phyloP scores from a whole-genome alignment of 2,888 invertebrate genomes.

The Tubulanus polymorphus region DNA sequence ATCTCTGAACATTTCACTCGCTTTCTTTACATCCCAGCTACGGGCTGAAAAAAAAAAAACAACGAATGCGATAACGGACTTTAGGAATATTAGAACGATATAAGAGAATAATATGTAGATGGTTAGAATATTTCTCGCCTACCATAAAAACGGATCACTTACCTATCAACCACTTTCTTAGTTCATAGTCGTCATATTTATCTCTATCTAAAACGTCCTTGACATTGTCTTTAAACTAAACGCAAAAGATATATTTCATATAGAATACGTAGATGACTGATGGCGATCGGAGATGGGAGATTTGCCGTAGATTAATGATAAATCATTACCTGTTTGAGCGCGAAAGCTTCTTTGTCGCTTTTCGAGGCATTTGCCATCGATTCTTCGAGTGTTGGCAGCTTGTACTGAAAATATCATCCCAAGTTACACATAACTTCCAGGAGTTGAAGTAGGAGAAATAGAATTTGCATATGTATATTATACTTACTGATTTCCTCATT shows the following conservation, averaged over 20 bases:
- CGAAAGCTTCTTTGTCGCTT: neutral
- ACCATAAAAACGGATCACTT: slow-evolving; percentile 13
- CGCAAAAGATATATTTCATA: too few species aligned
- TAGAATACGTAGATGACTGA: too few species aligned
- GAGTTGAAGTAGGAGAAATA: too few species aligned
- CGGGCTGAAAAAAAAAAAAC: slow-evolving; percentile 62
- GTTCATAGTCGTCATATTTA: slow-evolving; percentile 42
- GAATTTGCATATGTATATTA: too few species aligned
- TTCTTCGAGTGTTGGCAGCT: neutral
- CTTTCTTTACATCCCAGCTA: slow-evolving; percentile 79
- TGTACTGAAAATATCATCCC: neutral
- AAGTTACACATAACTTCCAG: too few species aligned
- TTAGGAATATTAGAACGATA: neutral
- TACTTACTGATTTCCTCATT: too few species aligned
- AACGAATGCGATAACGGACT: neutral
- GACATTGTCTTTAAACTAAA: slow-evolving; percentile 41
- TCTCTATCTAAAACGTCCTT: slow-evolving; percentile 41
- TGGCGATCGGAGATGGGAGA: too few species aligned
- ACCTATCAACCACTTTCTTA: slow-evolving; percentile 47
- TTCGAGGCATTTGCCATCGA: neutral
- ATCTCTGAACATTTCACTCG: slow-evolving; percentile 85
- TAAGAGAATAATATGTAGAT: neutral
- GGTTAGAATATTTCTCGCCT: slow-evolving; percentile 71
- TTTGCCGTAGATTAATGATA: too few species aligned
- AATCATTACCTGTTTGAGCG: neutral